Percentiles rank a stretch among this genome's conserved stretches.
These are phyloP conservation scores for Podarcis cretensis DNA, from an alignment of 2,113 vertebrate species.

Conservation along the genomic window DNA sequence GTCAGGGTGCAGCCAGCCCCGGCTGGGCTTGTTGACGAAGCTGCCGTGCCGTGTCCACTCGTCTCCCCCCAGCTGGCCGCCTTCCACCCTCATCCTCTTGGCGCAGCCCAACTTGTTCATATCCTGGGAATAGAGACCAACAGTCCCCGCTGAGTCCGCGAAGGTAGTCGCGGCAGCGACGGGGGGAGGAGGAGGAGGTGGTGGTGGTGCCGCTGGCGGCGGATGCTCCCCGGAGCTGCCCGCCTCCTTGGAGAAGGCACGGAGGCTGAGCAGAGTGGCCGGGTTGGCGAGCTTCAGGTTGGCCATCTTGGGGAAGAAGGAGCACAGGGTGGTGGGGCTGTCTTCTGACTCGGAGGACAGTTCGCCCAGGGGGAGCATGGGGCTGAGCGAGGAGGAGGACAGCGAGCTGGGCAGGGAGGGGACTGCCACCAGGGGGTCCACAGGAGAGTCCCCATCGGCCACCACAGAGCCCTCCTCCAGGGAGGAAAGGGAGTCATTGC, in stretches of 20 bases:
- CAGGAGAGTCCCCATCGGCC: background rate
- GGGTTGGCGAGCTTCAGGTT: constrained; percentile 90
- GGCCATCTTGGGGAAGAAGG: constrained; percentile 95
- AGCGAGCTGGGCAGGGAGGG: constrained; percentile 76
- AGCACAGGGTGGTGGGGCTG: constrained; percentile 95
- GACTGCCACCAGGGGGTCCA: constrained; percentile 17
- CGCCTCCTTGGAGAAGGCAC: constrained; percentile 44
- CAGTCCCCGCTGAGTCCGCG: constrained; percentile 79
- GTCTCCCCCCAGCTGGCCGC: constrained; percentile 95
- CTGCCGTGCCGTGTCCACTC: constrained; percentile 99
- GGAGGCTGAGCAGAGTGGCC: constrained; percentile 79
- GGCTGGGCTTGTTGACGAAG: constrained; percentile 96
- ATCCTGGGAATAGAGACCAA: constrained; percentile 90
- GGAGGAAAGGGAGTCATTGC: constrained; percentile 91
- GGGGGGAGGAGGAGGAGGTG: background rate
- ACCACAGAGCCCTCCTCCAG: constrained; percentile 73
- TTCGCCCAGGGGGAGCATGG: constrained; percentile 79
- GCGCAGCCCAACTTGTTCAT: constrained; percentile 98
- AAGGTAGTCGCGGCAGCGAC: background rate
- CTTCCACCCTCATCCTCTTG: constrained; percentile 95
- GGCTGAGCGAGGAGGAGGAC: constrained; percentile 88
- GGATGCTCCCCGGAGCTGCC: background rate
- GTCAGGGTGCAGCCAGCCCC: constrained; percentile 96
- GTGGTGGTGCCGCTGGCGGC: background rate
- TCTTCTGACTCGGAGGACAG: constrained; percentile 76